Evolutionary conservation across 2,113 vertebrate species (phyloP), one percentile per base, ranked within the genome.

Genomic region (Tachysurus fulvidraco): DNA sequence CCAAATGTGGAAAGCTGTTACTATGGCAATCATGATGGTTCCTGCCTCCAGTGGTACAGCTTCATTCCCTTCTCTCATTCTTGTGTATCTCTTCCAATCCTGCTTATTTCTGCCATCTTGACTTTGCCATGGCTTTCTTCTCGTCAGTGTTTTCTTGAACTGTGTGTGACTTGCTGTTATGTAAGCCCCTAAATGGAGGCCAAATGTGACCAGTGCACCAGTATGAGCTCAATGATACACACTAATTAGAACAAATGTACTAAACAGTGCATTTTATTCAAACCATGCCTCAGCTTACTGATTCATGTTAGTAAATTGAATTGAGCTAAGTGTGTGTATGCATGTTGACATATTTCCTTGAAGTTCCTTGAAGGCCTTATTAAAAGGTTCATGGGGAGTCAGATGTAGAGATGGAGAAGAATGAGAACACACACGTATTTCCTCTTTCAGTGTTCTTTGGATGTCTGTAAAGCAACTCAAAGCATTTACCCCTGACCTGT

Each of bases 221-320:
- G 46, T 69, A 28, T 76, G 78, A 82, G 77, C 25, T 76, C 67
- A 77, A 52, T 79, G 25, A 77, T 64, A 83, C 55, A 86, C 62
- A 83, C 86, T 83, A 44, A 87, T 87, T 79, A 69, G 62, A 85
- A 50, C 82, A 81, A 84, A 84, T 57, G 65, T 25, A 71, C 74
- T 81, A 84, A 86, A 74, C 41, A 36, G 30, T 23, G 64, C 25
- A 79, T 79, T 85, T 79, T 79, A 30, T 80, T 74, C 65, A 25
- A 79, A 76, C 11, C 60, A 44, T 59, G 82, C 67, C 83, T 78
- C 57, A 82, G 50, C 17, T 84, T 76, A 25, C 78, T 85, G 36
- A 85, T 86, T 52, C 52, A 28, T 74, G 23, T 71, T 54, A 77
- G 25, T 67, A 52, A 62, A 78, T 41, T 84, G 41, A 87, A 85